phyloP scores from a whole-genome alignment of 1,140 invertebrate genomes.

The Pogonomyrmex californicus region DNA sequence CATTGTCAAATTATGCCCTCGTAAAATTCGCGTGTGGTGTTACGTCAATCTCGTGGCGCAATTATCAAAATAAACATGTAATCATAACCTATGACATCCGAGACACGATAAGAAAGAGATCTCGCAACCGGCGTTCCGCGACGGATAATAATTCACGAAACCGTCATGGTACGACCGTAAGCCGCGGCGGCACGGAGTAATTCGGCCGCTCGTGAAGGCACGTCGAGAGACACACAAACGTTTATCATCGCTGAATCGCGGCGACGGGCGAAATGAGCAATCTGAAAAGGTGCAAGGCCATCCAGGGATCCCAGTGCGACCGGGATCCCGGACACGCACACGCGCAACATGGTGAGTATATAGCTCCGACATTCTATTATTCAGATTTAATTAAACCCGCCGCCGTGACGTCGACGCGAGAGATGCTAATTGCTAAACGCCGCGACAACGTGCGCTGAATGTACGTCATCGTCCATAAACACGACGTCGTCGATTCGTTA shows the following conservation, averaged over 20 bases:
- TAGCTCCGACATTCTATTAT: neutral
- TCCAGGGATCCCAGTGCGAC: conserved; percentile 56
- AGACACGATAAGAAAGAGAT: conserved; percentile 69
- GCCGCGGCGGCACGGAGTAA: conserved; percentile 33
- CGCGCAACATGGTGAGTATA: conserved; percentile 30
- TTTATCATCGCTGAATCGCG: too few relatives aligned
- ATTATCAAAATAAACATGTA: conserved; percentile 51
- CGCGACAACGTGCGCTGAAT: too few relatives aligned
- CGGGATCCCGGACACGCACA: neutral
- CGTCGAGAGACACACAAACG: neutral
- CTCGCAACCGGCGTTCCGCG: conserved; percentile 39
- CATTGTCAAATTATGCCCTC: conserved; percentile 24
- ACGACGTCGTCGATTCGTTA: too few relatives aligned
- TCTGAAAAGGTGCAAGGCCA: conserved; percentile 36
- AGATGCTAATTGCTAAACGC: neutral
- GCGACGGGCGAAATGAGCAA: conserved; percentile 61
- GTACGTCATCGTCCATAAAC: too few relatives aligned
- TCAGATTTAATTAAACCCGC: neutral
- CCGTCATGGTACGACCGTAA: conserved; percentile 34
- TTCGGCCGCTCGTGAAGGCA: conserved; percentile 16
- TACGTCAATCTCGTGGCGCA: conserved; percentile 33
- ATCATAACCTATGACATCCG: conserved; percentile 73
- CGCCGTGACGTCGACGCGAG: neutral
- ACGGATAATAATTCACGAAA: conserved; percentile 40
- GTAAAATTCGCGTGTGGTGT: conserved; percentile 18